A percentile compares a stretch with the other conserved stretches of the same genome.
phyloP scores from a whole-genome alignment of 1,140 invertebrate species.

The Heliconius himera region DNA sequence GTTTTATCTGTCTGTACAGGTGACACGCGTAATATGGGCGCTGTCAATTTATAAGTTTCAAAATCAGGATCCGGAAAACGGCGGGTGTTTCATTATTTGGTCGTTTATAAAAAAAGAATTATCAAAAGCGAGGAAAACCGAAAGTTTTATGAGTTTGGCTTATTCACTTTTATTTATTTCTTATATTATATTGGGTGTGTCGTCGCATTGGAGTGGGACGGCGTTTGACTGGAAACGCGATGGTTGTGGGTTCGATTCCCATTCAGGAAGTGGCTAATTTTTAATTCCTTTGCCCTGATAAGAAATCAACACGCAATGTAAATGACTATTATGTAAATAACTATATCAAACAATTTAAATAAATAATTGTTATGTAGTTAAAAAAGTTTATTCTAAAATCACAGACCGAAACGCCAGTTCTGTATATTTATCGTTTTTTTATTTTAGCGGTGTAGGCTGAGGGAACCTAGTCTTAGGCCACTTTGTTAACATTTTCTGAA shows the following conservation, averaged over 20 bases:
- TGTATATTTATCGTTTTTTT: too few species aligned
- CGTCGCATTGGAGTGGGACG: neutral
- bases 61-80: constrained; percentile 40
- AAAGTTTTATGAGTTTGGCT: neutral
- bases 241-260: neutral
- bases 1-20: constrained; percentile 47
- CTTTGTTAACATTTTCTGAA: too few species aligned
- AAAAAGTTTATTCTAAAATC: too few species aligned
- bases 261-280: neutral
- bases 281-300: neutral
- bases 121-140: neutral
- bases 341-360: too few species aligned
- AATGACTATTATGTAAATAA: too few species aligned
- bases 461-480: too few species aligned
- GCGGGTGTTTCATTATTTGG: constrained; percentile 21
- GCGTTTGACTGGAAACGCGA: neutral
- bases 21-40: constrained; percentile 47
- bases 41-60: constrained; percentile 67
- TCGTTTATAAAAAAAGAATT: constrained; percentile 20
- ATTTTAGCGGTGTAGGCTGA: too few species aligned
- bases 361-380: too few species aligned
- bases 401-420: too few species aligned
- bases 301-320: too few species aligned
- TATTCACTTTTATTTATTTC: neutral
- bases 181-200: neutral